These are phyloP conservation scores for Parthenolecanium corni DNA, from an alignment of 2,888 invertebrate species.

Conservation along the genomic window DNA sequence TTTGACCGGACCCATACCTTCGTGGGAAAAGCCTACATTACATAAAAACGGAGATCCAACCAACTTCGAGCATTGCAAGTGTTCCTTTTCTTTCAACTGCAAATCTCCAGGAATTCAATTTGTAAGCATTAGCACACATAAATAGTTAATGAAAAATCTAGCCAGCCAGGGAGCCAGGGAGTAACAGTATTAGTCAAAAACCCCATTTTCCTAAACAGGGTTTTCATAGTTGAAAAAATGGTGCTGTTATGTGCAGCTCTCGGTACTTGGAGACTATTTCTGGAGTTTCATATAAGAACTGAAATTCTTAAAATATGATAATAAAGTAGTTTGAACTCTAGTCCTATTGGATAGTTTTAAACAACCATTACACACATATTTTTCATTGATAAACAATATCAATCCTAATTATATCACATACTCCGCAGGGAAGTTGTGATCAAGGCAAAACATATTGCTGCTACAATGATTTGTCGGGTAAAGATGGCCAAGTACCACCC, in stretches of 20 bases:
- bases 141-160: not conserved
- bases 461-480: conserved; percentile 39
- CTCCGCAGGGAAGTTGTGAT: conserved; percentile 50
- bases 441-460: conserved; percentile 54
- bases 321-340: too few relatives aligned
- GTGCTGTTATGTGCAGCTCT: too few relatives aligned
- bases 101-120: conserved; percentile 45
- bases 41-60: conserved; percentile 34
- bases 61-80: conserved; percentile 41
- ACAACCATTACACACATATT: too few relatives aligned
- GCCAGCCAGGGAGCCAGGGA: not conserved
- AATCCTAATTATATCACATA: not conserved
- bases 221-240: too few relatives aligned
- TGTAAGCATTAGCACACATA: conserved; percentile 36
- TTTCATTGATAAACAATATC: too few relatives aligned
- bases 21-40: conserved; percentile 36
- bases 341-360: too few relatives aligned
- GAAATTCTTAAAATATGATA: too few relatives aligned
- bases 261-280: too few relatives aligned
- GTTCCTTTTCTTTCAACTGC: conserved; percentile 47
- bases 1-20: conserved; percentile 40
- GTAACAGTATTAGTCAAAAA: not conserved
- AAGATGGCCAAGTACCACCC: conserved; percentile 13
- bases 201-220: too few relatives aligned
- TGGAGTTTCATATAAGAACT: too few relatives aligned